Conservation (phyloP, 2,797 vertebrate species). For the Characodon lateralis region DNA sequence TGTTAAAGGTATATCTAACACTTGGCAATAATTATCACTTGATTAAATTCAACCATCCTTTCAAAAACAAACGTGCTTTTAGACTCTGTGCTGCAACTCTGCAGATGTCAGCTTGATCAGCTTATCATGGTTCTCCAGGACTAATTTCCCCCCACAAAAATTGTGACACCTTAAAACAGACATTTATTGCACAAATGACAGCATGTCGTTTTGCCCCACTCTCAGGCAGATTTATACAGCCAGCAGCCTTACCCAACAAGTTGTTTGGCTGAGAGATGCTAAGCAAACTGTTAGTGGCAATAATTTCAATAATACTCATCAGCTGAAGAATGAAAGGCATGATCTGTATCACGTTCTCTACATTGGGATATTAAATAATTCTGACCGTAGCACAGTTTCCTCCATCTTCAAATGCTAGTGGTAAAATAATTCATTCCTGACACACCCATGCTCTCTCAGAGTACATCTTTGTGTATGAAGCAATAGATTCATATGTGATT, state of each 20-base stretch:
- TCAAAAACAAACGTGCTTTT: not conserved
- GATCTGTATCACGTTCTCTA: slow-evolving; percentile 53
- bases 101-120: not conserved
- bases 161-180: not conserved
- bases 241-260: not conserved
- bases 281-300: not conserved
- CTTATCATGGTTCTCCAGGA: not conserved
- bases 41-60: not conserved
- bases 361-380: slow-evolving; percentile 70
- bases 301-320: slow-evolving; percentile 36
- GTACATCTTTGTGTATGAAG: slow-evolving; percentile 13
- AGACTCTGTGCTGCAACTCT: not conserved
- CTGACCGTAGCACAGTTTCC: slow-evolving; percentile 37
- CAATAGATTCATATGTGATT: slow-evolving; percentile 19
- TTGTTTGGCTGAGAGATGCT: not conserved
- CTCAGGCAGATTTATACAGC: not conserved
- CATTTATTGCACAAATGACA: not conserved
- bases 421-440: slow-evolving; percentile 33
- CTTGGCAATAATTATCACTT: not conserved
- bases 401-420: slow-evolving; percentile 26
- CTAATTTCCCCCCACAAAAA: not conserved
- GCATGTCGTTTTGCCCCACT: not conserved
- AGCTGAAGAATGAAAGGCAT: slow-evolving; percentile 48
- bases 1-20: not conserved
- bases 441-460: not conserved